Percentiles rank a stretch among this genome's conserved stretches.
Evolutionary conservation across 2,888 invertebrate genomes (phyloP).

Genomic region (Temnothorax ravouxi): DNA sequence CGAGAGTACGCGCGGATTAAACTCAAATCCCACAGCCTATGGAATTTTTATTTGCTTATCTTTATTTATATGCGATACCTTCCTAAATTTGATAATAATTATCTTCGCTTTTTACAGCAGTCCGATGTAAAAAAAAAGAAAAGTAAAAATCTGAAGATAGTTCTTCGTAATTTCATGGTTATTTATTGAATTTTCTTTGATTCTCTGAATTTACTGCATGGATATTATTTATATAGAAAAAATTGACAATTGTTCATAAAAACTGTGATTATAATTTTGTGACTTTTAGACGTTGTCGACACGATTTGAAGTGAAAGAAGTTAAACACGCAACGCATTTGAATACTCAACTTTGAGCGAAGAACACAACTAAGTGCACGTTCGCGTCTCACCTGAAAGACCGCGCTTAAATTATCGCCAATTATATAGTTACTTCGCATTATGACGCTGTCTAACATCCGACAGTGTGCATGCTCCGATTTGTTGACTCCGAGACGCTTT

Average conservation of each 20-base stretch:
- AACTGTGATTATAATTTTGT: not conserved
- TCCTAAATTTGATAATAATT: not conserved
- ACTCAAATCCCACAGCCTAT: not conserved
- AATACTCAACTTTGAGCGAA: constrained; percentile 1
- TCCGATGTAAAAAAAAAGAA: not conserved
- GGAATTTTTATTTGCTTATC: not conserved
- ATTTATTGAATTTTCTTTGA: not conserved
- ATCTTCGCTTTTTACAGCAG: not conserved
- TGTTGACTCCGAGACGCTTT: constrained; percentile 33
- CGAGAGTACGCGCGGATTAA: not conserved
- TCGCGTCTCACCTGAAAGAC: constrained; percentile 33
- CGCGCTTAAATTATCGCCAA: constrained; percentile 47
- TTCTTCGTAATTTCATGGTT: not conserved
- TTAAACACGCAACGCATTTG: constrained; percentile 9
- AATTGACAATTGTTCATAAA: constrained; percentile 4
- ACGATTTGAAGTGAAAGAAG: not conserved
- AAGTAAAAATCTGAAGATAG: not conserved
- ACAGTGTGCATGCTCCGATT: constrained; percentile 41
- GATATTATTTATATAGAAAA: not conserved
- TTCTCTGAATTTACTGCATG: too few relatives aligned
- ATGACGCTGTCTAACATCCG: constrained; percentile 6
- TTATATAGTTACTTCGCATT: constrained; percentile 50
- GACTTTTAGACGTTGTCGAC: not conserved
- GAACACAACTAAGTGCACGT: not conserved
- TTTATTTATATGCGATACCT: not conserved